These are phyloP conservation scores for Rhopalosiphum maidis DNA, from an alignment of 1,140 invertebrate species.

Conservation along the genomic window DNA sequence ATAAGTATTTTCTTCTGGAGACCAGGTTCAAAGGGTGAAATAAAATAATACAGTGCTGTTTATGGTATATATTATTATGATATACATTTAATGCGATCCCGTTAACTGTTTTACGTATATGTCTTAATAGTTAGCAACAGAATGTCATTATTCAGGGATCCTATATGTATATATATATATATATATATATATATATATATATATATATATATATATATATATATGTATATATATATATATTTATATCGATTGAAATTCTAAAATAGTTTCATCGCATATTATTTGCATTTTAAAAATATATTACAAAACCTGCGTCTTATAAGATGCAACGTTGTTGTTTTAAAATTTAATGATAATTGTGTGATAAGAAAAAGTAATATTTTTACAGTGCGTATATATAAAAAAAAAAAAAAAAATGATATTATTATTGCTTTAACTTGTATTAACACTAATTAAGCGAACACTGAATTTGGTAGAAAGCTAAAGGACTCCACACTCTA, in stretches of 20 bases:
- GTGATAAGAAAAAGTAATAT: neutral
- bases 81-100: neutral
- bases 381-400: conserved; percentile 18
- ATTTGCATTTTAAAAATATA: neutral
- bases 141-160: neutral
- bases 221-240: too few relatives aligned
- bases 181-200: too few relatives aligned
- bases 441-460: conserved; percentile 44
- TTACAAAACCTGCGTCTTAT: neutral
- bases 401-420: neutral
- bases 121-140: neutral
- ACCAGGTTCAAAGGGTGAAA: conserved; percentile 41
- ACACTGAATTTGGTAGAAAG: neutral
- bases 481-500: conserved; percentile 36
- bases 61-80: neutral
- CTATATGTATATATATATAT: neutral
- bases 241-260: neutral
- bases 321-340: conserved; percentile 16
- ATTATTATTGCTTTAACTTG: conserved; percentile 44
- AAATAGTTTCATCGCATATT: neutral
- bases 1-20: conserved; percentile 31
- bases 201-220: neutral
- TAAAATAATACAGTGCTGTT: conserved; percentile 10
- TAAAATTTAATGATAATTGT: neutral
- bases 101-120: neutral